These are phyloP conservation scores for Myotis brandtii DNA, from an alignment of 2,113 vertebrate genomes.

Conservation along the genomic window DNA sequence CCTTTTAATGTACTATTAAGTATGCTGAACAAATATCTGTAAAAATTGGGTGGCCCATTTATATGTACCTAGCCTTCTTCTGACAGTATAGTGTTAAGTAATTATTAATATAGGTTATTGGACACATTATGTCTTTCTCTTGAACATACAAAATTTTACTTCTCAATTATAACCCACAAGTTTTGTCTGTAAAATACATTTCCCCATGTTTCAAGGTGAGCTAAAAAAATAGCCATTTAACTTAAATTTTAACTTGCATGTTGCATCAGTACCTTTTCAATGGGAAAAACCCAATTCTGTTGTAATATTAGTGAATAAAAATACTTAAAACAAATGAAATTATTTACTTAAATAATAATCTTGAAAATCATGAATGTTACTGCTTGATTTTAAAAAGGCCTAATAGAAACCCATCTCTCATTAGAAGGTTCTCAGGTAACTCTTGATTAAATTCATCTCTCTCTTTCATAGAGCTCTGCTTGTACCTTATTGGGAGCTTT, in stretches of 20 bases:
- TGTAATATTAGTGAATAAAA: constrained; percentile 42
- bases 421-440: constrained; percentile 14
- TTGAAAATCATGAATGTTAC: constrained; percentile 29
- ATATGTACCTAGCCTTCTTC: not conserved
- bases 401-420: constrained; percentile 9
- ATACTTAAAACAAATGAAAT: not conserved
- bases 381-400: constrained; percentile 8
- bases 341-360: constrained; percentile 15
- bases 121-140: not conserved
- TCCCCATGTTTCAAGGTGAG: not conserved
- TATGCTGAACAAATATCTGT: not conserved
- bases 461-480: not conserved
- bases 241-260: constrained; percentile 13
- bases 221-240: constrained; percentile 41
- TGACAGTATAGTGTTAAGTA: constrained; percentile 40
- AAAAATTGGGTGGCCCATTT: constrained; percentile 3
- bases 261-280: constrained; percentile 6
- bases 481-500: constrained; percentile 50
- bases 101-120: constrained; percentile 34
- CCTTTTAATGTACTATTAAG: not conserved
- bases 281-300: not conserved
- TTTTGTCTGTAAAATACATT: constrained; percentile 13
- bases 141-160: constrained; percentile 19
- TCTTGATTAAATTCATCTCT: not conserved
- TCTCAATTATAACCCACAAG: not conserved